Percentiles rank a stretch among this genome's conserved stretches.
Evolutionary conservation across 2,797 vertebrate species (phyloP).

Genomic region (Lithobates sylvaticus): DNA sequence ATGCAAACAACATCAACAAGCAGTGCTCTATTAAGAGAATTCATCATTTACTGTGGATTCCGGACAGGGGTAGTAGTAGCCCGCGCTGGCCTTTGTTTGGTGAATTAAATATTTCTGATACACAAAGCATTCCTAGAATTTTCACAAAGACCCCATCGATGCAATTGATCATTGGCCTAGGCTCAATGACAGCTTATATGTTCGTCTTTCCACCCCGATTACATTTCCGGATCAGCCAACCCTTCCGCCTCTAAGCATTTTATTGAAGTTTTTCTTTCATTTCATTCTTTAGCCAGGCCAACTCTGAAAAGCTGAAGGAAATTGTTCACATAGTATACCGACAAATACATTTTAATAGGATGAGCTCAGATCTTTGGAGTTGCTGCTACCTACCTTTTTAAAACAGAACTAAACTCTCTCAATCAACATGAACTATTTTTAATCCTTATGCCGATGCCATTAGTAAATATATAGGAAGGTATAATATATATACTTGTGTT

Average conservation of each 20-base stretch:
- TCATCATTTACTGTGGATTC: background rate
- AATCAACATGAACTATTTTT: too few species aligned
- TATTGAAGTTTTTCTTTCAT: background rate
- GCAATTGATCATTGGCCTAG: constrained; percentile 41
- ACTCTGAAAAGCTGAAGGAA: background rate
- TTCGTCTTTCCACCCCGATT: background rate
- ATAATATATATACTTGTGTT: too few species aligned
- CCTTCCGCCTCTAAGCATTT: background rate
- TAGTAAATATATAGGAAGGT: too few species aligned
- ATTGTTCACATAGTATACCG: background rate
- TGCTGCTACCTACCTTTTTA: background rate
- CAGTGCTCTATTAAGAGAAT: background rate
- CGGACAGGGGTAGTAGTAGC: background rate
- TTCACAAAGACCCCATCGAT: constrained; percentile 8
- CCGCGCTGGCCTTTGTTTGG: constrained; percentile 1
- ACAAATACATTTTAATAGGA: constrained; percentile 5
- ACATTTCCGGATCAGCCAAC: background rate
- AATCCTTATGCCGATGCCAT: too few species aligned
- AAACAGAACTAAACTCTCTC: too few species aligned
- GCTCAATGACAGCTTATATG: constrained; percentile 2
- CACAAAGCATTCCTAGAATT: background rate
- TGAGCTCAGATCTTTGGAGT: background rate
- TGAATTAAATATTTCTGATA: constrained; percentile 9
- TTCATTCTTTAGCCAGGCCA: background rate
- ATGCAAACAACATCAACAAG: background rate